Base-by-base conservation (phyloP, 2,888 invertebrate genomes). In the Apamea monoglypha region DNA sequence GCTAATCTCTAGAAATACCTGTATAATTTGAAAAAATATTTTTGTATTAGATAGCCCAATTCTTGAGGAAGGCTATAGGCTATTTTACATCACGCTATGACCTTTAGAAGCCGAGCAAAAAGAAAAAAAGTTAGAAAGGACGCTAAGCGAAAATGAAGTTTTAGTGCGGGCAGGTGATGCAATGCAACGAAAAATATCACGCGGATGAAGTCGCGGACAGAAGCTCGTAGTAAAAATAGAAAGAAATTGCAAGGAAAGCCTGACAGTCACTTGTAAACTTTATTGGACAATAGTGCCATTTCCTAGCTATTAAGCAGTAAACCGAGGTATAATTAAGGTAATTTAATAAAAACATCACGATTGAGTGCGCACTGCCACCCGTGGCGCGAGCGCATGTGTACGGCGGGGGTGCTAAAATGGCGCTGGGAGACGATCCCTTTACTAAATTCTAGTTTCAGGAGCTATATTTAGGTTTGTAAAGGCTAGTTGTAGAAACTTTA, bases 261-360 rank as follows among this genome's bases (percentile, higher is more conserved):
- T 78, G 69, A 76, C 18, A 71, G 36, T 56, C 14, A n/a, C 66
- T 84, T 87, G 74, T 80, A 76, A 80, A 86, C 36, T 18, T 67
- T 82, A 74, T 79, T 83, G 80, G 80, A 88, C 89, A 89, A 89
- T 89, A 88, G 90, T 80, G 69, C 83, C 69, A 72, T 86, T 89
- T 82, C 81, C 83, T 85, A 87, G 74, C 82, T 81, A 89, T 86
- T 85, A 89, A 87, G 81, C 80, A 69, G 87, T 90, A 85, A 89
- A 90, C 74, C 59, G 78, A 81, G 75, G 76, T 78, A 82, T 84
- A 89, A 89, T 89, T 87, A 89, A 90, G 80, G 84, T 86, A 89
- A 89, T 89, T 90, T 88, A 89, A 87, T 87, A 89, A 88, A 89
- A 89, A 89, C 89, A 86, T 69, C 78, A 78, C 83, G 90, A 82